Evolutionary conservation across 2,113 vertebrate genomes (phyloP).

Genomic region (Morone saxatilis): DNA sequence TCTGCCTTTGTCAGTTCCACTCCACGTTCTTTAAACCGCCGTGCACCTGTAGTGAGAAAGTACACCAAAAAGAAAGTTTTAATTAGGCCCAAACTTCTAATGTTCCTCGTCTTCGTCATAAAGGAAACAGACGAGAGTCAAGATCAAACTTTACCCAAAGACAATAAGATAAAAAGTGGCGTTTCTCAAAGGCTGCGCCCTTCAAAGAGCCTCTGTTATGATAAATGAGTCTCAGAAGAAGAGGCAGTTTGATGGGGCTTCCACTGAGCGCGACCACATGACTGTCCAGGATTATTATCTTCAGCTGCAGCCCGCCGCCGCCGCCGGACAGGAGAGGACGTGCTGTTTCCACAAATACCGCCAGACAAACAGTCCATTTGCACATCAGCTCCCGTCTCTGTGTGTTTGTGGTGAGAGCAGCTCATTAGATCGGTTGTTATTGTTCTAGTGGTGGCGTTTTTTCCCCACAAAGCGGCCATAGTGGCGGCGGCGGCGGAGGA

Average conservation of each 20-base stretch:
- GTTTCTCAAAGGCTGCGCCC: conserved; percentile 10
- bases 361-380: conserved; percentile 9
- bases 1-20: conserved; percentile 59
- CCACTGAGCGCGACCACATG: conserved; percentile 7
- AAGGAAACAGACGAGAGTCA: conserved; percentile 16
- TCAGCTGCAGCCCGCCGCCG: background rate
- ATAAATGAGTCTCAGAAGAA: conserved; percentile 14
- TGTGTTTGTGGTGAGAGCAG: background rate
- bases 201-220: conserved; percentile 30
- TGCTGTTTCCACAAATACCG: background rate
- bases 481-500: background rate
- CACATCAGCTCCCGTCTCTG: conserved; percentile 1
- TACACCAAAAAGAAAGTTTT: conserved; percentile 56
- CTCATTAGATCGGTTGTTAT: conserved; percentile 41
- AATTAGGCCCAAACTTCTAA: conserved; percentile 63
- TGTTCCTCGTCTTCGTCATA: conserved; percentile 5
- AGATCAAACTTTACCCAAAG: conserved; percentile 51
- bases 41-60: conserved; percentile 46
- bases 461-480: background rate
- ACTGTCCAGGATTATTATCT: conserved; percentile 1
- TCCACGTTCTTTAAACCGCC: conserved; percentile 29
- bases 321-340: background rate
- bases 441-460: background rate
- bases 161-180: conserved; percentile 56
- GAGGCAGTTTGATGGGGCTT: background rate